Evolutionary conservation across 2,888 invertebrate genomes (phyloP).

Genomic region (Agonopterix heracliana): DNA sequence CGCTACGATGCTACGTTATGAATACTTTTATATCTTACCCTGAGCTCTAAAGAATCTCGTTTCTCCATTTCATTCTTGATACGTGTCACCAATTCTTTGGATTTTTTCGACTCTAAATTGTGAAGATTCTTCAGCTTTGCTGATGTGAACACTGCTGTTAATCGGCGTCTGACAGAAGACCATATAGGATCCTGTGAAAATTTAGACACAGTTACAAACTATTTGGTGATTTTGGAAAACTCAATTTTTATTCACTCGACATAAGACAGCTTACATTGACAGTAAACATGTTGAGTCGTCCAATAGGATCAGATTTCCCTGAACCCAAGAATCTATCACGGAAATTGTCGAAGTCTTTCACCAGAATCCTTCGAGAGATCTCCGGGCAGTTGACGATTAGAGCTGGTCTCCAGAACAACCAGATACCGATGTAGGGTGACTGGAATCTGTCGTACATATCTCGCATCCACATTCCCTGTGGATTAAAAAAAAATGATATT

Average conservation of each 20-base stretch:
- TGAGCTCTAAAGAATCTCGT: too few species aligned
- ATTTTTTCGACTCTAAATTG: conserved; percentile 11
- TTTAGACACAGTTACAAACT: too few species aligned
- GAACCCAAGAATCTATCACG: conserved; percentile 20
- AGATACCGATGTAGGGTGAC: conserved; percentile 27
- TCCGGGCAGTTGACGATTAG: conserved; percentile 26
- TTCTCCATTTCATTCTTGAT: conserved; percentile 2
- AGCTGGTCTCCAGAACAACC: conserved; percentile 32
- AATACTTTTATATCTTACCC: too few species aligned
- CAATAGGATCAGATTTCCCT: conserved; percentile 25
- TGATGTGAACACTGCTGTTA: conserved; percentile 23
- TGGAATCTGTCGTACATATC: conserved; percentile 16
- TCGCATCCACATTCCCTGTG: conserved; percentile 24
- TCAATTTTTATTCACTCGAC: too few species aligned
- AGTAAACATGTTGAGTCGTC: conserved; percentile 24
- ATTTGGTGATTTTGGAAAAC: too few species aligned
- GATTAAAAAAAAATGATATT: too few species aligned
- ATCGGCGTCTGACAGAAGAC: conserved; percentile 19
- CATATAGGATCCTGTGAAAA: conserved; percentile 27
- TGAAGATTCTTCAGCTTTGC: conserved; percentile 20
- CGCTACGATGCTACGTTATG: too few species aligned
- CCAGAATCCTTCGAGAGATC: conserved; percentile 21
- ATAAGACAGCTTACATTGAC: conserved; percentile 26
- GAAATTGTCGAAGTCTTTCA: conserved; percentile 25
- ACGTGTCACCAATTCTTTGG: conserved; percentile 19